Percentiles rank a stretch among this genome's conserved stretches.
Evolutionary conservation across 2,888 invertebrate genomes (phyloP).

Genomic region (Macrosiphum euphorbiae): DNA sequence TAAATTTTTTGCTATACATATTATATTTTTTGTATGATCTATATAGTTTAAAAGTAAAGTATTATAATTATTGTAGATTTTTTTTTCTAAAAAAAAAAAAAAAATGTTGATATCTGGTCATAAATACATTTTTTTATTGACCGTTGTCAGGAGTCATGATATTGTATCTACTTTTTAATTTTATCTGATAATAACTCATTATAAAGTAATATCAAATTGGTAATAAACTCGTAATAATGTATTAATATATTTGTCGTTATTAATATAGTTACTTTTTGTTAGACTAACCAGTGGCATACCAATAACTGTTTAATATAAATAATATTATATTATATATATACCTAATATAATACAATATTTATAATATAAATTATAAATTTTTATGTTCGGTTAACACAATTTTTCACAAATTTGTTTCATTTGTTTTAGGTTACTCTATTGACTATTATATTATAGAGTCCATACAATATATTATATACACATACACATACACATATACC

Average conservation of each 20-base stretch:
- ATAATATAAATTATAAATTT: background rate
- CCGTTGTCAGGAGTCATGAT: conserved; percentile 50
- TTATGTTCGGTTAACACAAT: background rate
- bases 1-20: conserved; percentile 62
- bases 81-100: conserved; percentile 48
- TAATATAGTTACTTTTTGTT: conserved; percentile 37
- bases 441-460: no score
- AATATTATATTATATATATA: background rate
- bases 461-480: background rate
- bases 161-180: conserved; percentile 64
- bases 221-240: conserved; percentile 64
- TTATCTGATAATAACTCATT: conserved; percentile 65
- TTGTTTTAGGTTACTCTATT: background rate
- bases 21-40: conserved; percentile 64
- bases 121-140: conserved; percentile 57
- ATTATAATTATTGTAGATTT: conserved; percentile 60
- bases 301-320: background rate
- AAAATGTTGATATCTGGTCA: conserved; percentile 50
- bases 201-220: conserved; percentile 61
- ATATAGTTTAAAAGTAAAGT: conserved; percentile 62
- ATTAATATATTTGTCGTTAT: conserved; percentile 54
- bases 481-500: no score
- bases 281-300: background rate
- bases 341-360: background rate
- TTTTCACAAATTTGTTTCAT: background rate